Evolutionary conservation across 2,888 invertebrate species (phyloP), one percentile per base, ranked within the genome.

Genomic region (Octodonta nipae): DNA sequence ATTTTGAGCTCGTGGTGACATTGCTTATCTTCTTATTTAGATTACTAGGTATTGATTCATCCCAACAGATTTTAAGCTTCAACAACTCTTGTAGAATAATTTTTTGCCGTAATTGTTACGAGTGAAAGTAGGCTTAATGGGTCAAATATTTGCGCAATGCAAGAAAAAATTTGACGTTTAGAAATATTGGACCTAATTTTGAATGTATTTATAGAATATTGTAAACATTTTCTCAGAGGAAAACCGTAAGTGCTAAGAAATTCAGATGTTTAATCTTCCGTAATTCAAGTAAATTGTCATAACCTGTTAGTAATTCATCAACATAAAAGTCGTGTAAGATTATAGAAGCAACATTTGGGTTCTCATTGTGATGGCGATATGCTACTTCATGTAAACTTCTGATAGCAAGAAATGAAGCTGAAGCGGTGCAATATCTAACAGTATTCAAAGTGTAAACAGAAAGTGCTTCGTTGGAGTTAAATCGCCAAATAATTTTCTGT

Each of bases 381-480:
- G 22, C 22, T 10, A 22, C 11, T 22, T 22, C 4, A n/a, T 22
- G 22, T 22, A 22, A 22, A 10, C 40, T 43, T 26, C 51, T 15
- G 1, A 41, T 44, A 1, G 54, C 50, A 10, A 52, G 28, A 40
- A 38, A 56, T 7, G 53, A 46, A 4, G 50, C 48, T 4, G 47
- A 35, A 5, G 51, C 42, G 11, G 28, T 33, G 2, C 37, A 37
- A 11, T 22, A 22, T 4, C 3, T 22, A 3, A 22, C 22, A 11
- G 4, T 22, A 11, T 22, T 22, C 11, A 4, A 22, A 4, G 22
- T 3, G 4, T 22, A 22, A 3, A 17, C 32, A 39, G 1, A 35
- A 40, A 6, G 42, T 37, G 4, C 37, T 42, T 13, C 35, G 35
- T 15, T 43, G n/a, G 34, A 30, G 12, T 36, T 16, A 8, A 34